phyloP scores from a whole-genome alignment of 2,797 vertebrate genomes.

The Momotus momota region DNA sequence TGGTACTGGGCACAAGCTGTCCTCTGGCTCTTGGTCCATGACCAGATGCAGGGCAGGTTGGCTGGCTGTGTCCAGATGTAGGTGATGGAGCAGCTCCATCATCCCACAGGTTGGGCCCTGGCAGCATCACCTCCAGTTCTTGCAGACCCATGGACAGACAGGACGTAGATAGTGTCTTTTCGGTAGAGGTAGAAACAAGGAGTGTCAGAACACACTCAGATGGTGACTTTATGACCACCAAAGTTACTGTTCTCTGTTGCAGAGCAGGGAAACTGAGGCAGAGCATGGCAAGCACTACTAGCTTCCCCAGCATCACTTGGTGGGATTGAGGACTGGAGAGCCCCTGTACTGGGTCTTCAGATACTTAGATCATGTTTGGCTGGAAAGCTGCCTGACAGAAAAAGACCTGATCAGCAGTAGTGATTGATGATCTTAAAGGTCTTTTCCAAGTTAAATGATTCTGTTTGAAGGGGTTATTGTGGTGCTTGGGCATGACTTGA shows the following conservation, averaged over 20 bases:
- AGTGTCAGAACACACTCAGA: background rate
- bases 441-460: background rate
- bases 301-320: accelerated
- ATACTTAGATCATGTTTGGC: background rate
- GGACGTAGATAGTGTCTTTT: background rate
- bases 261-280: background rate
- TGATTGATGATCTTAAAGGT: background rate
- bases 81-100: background rate
- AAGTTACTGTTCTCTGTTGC: background rate
- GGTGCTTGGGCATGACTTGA: background rate
- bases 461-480: background rate
- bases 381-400: background rate
- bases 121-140: background rate
- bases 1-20: background rate
- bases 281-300: background rate
- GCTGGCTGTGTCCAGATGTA: background rate
- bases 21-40: background rate
- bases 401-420: background rate
- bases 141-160: background rate
- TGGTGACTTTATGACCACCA: background rate
- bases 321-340: background rate
- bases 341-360: accelerated
- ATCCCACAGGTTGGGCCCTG: background rate
- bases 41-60: background rate
- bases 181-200: background rate